phyloP scores from a whole-genome alignment of 2,113 vertebrate species.

The Eudorcas thomsonii region DNA sequence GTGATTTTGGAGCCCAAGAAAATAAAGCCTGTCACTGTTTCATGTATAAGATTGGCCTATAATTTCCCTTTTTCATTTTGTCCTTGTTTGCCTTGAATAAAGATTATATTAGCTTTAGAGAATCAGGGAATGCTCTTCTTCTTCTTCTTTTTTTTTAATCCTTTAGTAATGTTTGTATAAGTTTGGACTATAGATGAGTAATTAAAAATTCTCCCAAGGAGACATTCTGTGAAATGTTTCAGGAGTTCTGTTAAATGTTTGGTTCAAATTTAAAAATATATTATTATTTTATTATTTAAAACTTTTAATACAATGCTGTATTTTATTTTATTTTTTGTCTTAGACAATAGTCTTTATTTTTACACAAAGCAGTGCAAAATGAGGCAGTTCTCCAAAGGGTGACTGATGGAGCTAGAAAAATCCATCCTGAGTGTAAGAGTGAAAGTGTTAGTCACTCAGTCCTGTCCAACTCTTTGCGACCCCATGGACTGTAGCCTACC shows the following conservation, averaged over 20 bases:
- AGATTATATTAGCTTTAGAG: background rate
- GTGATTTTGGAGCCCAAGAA: background rate
- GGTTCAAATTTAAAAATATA: background rate
- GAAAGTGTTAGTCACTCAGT: background rate
- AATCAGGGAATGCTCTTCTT: background rate
- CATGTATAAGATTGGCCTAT: background rate
- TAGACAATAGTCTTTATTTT: background rate
- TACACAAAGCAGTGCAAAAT: background rate
- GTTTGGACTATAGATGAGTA: background rate
- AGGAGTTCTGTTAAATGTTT: conserved; percentile 5
- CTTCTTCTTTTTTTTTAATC: background rate
- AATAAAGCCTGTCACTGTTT: background rate
- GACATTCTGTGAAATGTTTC: background rate
- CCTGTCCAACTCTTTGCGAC: background rate
- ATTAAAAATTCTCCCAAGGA: background rate
- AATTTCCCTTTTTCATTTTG: background rate
- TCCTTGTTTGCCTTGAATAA: background rate
- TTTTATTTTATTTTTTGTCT: background rate
- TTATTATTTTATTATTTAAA: background rate
- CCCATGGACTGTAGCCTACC: background rate
- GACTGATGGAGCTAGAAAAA: background rate
- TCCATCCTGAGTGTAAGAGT: background rate
- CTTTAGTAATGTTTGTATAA: background rate
- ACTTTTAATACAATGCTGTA: background rate
- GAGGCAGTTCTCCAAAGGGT: background rate